Conservation (phyloP, 2,113 vertebrate genomes). For the Capricornis sumatraensis region DNA sequence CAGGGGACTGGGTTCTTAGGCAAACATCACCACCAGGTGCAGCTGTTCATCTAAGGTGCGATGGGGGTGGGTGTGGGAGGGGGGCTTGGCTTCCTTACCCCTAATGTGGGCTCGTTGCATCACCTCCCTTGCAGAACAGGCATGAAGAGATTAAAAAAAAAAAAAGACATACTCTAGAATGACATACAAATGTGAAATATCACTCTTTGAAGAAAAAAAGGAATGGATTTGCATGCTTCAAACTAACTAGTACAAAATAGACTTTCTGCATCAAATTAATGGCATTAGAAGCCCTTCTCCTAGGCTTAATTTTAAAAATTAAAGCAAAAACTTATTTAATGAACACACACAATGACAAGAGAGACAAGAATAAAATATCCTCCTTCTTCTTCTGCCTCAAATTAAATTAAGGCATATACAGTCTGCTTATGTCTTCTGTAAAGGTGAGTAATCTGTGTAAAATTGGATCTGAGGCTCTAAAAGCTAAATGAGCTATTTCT, state of each 20-base stretch:
- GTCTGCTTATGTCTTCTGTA: neutral
- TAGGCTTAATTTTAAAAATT: neutral
- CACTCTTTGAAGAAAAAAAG: neutral
- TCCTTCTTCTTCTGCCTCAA: neutral
- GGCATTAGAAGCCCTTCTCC: neutral
- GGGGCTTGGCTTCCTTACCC: neutral
- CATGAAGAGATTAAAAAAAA: neutral
- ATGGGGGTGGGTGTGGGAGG: fast-evolving
- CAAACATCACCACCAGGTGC: fast-evolving
- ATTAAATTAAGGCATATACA: neutral
- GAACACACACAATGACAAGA: neutral
- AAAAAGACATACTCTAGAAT: neutral
- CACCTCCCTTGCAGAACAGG: neutral
- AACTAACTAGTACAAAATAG: neutral
- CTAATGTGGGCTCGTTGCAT: neutral
- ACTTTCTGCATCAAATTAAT: neutral
- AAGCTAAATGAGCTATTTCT: neutral
- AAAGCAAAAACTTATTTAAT: neutral
- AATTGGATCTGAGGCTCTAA: neutral
- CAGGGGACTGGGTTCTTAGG: neutral
- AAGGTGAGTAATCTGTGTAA: neutral
- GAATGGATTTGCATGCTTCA: neutral
- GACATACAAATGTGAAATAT: neutral
- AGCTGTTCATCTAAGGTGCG: fast-evolving
- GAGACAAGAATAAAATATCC: neutral